phyloP scores from a whole-genome alignment of 2,113 vertebrate genomes.

The Epinephelus lanceolatus region DNA sequence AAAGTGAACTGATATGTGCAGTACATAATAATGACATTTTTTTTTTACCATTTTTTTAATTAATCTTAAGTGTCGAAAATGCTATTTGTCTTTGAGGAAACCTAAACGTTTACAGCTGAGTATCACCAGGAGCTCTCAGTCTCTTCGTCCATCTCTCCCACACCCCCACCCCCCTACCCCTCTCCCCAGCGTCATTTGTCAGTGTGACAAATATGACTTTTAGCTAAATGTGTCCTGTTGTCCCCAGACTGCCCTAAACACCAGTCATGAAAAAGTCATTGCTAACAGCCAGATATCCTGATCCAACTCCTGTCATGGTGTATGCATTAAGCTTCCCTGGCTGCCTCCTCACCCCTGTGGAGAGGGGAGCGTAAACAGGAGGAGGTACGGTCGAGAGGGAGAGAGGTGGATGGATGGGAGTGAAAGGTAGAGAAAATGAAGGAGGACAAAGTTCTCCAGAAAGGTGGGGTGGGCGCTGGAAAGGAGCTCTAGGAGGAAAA shows the following conservation, averaged over 20 bases:
- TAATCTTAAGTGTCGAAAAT: background rate
- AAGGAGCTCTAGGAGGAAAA: constrained; percentile 4
- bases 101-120: background rate
- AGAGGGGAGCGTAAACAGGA: constrained; percentile 34
- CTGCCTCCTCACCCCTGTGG: constrained; percentile 41
- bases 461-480: background rate
- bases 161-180: background rate
- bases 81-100: background rate
- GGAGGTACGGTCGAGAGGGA: background rate
- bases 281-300: constrained; percentile 71
- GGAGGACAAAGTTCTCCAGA: constrained; percentile 8
- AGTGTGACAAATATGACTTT: constrained; percentile 69
- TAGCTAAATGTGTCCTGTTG: constrained; percentile 66
- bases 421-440: constrained; percentile 19
- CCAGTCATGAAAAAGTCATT: constrained; percentile 67
- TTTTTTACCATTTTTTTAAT: background rate
- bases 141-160: constrained; percentile 12
- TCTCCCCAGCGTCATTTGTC: constrained; percentile 61
- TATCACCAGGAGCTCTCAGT: constrained; percentile 10
- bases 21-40: background rate
- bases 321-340: constrained; percentile 62
- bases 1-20: background rate
- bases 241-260: constrained; percentile 77
- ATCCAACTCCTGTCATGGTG: constrained; percentile 66
- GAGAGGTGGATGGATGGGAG: constrained; percentile 34